phyloP scores from a whole-genome alignment of 1,140 invertebrate genomes.

The Meloidogyne exigua region DNA sequence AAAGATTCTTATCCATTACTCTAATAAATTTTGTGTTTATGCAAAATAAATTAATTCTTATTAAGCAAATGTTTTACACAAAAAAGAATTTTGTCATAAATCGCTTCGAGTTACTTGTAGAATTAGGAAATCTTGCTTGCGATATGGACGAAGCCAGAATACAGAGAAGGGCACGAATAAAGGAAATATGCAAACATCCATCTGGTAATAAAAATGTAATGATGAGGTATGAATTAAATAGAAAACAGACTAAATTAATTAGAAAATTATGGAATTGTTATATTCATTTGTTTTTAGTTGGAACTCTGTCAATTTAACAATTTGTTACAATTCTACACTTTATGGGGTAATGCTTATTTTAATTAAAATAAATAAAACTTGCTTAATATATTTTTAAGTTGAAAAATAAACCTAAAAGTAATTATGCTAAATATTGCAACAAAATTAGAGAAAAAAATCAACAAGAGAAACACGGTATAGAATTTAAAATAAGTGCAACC shows the following conservation, averaged over 20 bases:
- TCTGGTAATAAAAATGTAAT: no score
- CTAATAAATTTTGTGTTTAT: no score
- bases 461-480: background rate
- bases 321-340: no score
- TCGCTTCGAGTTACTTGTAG: background rate
- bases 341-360: no score
- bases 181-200: background rate
- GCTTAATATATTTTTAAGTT: no score
- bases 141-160: background rate
- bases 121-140: background rate
- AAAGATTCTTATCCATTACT: no score
- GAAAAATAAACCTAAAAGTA: background rate
- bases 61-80: background rate
- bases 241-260: background rate
- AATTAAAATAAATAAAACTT: no score
- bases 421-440: background rate
- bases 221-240: no score
- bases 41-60: background rate
- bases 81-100: background rate
- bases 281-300: no score
- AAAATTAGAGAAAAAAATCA: background rate
- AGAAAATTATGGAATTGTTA: no score
- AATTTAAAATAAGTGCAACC: background rate
- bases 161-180: background rate
- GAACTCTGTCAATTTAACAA: no score